Conservation (phyloP, 64 coral and sea anemone species). For the Porites lutea region DNA sequence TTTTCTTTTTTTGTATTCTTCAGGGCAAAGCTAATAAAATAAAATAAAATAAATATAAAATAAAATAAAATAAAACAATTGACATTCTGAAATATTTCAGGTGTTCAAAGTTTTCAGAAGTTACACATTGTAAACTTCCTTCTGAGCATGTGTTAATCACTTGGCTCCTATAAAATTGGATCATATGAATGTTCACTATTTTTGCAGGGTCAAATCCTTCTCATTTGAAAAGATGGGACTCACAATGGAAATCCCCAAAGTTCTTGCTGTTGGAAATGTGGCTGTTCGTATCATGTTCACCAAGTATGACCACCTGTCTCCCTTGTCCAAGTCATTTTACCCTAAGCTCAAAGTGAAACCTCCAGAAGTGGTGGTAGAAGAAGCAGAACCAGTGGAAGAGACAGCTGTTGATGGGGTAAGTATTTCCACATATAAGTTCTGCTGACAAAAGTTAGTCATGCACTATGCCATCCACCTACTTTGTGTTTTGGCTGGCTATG, state of each 20-base stretch:
- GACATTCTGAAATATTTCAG: no score
- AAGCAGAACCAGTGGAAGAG: conserved; percentile 35
- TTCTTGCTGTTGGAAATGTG: conserved; percentile 80
- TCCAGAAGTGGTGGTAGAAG: conserved; percentile 60
- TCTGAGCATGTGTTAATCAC: no score
- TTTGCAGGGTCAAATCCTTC: conserved; percentile 87
- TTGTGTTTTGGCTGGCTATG: no score
- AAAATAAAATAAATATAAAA: no score
- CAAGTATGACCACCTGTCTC: conserved; percentile 87
- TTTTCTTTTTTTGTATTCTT: no score
- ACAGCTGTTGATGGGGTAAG: conserved; percentile 62
- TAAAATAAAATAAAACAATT: no score
- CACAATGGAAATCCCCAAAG: conserved; percentile 84
- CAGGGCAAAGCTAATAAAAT: no score
- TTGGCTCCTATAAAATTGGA: background rate
- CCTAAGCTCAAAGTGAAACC: conserved; percentile 70
- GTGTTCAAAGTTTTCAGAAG: no score
- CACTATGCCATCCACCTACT: no score
- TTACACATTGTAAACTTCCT: no score
- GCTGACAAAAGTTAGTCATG: background rate
- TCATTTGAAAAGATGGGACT: conserved; percentile 85
- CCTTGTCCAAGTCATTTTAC: conserved; percentile 79
- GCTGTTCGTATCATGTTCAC: conserved; percentile 86
- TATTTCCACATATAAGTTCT: background rate
- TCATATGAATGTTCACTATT: background rate